A percentile compares a stretch with the other conserved stretches of the same genome.
Evolutionary conservation across 2,888 invertebrate species (phyloP).

Genomic region (Ctena decussata): DNA sequence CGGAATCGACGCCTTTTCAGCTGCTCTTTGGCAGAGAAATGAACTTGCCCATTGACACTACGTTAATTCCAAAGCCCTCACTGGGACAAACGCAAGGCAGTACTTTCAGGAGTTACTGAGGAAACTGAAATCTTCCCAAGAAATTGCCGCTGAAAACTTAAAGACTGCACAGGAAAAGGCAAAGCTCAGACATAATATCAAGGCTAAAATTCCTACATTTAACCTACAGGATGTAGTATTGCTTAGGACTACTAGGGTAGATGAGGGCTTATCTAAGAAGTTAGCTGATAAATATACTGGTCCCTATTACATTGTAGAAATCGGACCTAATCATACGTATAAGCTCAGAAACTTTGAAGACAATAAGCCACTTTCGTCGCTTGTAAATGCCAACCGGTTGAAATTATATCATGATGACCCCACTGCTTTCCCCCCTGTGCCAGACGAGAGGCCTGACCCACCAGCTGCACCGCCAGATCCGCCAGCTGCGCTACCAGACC

Average conservation of each 20-base stretch:
- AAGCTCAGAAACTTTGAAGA: not conserved
- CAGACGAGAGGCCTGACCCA: not conserved
- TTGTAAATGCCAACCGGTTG: not conserved
- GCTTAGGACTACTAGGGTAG: not conserved
- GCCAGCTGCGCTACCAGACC: not conserved
- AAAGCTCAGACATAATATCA: not conserved
- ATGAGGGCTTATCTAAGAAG: not conserved
- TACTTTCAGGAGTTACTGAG: not conserved
- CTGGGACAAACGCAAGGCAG: not conserved
- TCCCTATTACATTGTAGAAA: not conserved
- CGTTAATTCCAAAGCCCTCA: not conserved
- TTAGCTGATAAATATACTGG: not conserved
- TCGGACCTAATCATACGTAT: not conserved
- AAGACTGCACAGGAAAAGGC: not conserved
- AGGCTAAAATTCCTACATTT: not conserved
- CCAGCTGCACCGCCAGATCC: not conserved
- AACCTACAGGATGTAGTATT: not conserved
- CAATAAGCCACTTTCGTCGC: not conserved
- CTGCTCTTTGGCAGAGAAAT: conserved; percentile 43
- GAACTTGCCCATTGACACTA: conserved; percentile 2
- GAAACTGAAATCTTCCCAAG: not conserved
- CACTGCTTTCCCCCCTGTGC: conserved; percentile 6
- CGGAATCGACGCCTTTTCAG: conserved; percentile 52
- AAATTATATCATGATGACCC: not conserved
- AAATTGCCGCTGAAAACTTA: not conserved